Evolutionary conservation across 2,888 invertebrate species (phyloP).

Genomic region (Bhutanitis thaidina): DNA sequence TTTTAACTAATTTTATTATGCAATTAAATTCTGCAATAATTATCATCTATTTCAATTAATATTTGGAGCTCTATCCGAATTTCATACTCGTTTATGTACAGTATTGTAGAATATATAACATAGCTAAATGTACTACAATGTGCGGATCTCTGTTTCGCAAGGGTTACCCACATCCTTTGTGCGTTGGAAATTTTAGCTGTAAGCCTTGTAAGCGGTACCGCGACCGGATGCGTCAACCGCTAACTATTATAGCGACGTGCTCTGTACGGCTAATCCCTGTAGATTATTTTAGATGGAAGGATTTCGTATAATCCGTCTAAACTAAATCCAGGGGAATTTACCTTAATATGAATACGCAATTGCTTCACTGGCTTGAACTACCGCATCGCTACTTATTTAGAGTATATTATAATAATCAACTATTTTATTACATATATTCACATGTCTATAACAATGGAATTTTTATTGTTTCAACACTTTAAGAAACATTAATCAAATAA

Average conservation of each 20-base stretch:
- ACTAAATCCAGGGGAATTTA: slow-evolving; percentile 12
- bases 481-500: too few species aligned
- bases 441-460: too few species aligned
- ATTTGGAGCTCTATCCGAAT: neutral
- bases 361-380: neutral
- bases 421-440: too few species aligned
- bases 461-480: too few species aligned
- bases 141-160: slow-evolving; percentile 17
- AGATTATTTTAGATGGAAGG: slow-evolving; percentile 26
- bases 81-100: slow-evolving; percentile 1
- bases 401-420: too few species aligned
- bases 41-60: too few species aligned
- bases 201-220: slow-evolving; percentile 24
- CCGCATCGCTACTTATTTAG: too few species aligned
- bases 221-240: slow-evolving; percentile 29
- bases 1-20: too few species aligned
- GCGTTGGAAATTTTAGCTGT: slow-evolving; percentile 27
- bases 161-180: slow-evolving; percentile 31
- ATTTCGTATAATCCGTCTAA: slow-evolving; percentile 14
- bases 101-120: slow-evolving; percentile 1
- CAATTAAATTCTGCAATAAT: too few species aligned
- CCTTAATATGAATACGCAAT: slow-evolving; percentile 11
- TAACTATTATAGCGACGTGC: slow-evolving; percentile 26
- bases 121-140: slow-evolving; percentile 11
- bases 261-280: slow-evolving; percentile 26